Base-by-base conservation (phyloP, 2,113 vertebrate species). In the Herpetotheres cachinnans region DNA sequence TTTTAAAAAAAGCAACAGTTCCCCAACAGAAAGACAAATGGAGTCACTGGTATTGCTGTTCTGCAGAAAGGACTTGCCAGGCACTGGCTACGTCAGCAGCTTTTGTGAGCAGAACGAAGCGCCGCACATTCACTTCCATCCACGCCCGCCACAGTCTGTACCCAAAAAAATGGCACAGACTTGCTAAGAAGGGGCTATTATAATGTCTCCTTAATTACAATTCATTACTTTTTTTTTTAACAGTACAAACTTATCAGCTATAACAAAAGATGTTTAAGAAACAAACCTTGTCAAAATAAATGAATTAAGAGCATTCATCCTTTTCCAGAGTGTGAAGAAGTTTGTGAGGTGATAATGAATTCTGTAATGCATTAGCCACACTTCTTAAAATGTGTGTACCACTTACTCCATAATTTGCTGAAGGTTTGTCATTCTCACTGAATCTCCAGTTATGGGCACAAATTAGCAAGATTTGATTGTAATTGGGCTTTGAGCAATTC, bases 231-330 rank as follows among this genome's bases (percentile, higher is more conserved):
- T 76, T 74, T 82, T 79, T 90, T 86, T 86, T 58, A 82, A 83
- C 67, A 76, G 79, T 91, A 52, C 74, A 95, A 97, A 95, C 86
- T 94, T 85, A 87, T 44, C 93, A 94, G 91, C 92, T 92, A 29
- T 94, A 94, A 95, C 94, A 92, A 97, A 96, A 87, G 84, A 91
- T 90, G 81, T 95, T 95, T 92, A 94, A 87, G 92, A 95, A 89
- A 74, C 63, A 89, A 93, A 77, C 55, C 93, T 86, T 95, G 77
- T 95, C 95, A 97, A 96, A 97, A 95, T 92, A 94, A 93, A 94
- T 86, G 74, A 96, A 96, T 97, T 96, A 95, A 92, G 89, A 96
- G 85, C 82, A 91, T 91, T 93, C 83, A 95, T 97, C 62, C 86
- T 85, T 86, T 87, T 69, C 32, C 24, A 72, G 78, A 93, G 92